phyloP scores from a whole-genome alignment of 1,140 invertebrate species.

The Propsilocerus akamusi region DNA sequence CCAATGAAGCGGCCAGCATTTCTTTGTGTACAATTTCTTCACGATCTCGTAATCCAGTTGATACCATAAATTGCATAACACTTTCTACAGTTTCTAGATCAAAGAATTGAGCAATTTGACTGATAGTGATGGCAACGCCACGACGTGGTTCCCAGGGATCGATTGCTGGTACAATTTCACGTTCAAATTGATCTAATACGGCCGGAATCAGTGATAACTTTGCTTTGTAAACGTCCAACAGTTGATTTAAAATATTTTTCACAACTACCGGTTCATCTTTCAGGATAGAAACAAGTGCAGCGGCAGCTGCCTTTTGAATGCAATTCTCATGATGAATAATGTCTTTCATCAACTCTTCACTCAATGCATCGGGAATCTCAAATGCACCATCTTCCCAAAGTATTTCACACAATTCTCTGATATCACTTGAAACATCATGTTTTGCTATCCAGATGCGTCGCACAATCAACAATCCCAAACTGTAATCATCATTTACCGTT shows the following conservation, averaged over 20 bases:
- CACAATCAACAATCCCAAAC: constrained; percentile 38
- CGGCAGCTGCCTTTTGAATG: constrained; percentile 58
- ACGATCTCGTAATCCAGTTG: constrained; percentile 70
- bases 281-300: constrained; percentile 51
- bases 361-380: constrained; percentile 32
- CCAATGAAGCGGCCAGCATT: constrained; percentile 88
- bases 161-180: constrained; percentile 63
- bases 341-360: constrained; percentile 48
- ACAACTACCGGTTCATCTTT: constrained; percentile 30
- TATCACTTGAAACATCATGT: constrained; percentile 50
- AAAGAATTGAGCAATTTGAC: constrained; percentile 38
- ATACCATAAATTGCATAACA: constrained; percentile 73
- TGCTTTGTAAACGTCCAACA: constrained; percentile 60
- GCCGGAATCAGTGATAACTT: constrained; percentile 65
- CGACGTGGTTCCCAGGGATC: constrained; percentile 73
- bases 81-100: constrained; percentile 43
- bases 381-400: constrained; percentile 46
- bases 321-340: constrained; percentile 59
- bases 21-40: constrained; percentile 61
- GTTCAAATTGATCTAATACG: constrained; percentile 78
- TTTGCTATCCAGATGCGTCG: constrained; percentile 59
- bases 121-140: constrained; percentile 69
- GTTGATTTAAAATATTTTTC: constrained; percentile 34
- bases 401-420: constrained; percentile 41
- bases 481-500: constrained; percentile 34